Evolutionary conservation across 2,888 invertebrate genomes (phyloP), one percentile per base, ranked within the genome.

Genomic region (Yponomeuta cagnagella): DNA sequence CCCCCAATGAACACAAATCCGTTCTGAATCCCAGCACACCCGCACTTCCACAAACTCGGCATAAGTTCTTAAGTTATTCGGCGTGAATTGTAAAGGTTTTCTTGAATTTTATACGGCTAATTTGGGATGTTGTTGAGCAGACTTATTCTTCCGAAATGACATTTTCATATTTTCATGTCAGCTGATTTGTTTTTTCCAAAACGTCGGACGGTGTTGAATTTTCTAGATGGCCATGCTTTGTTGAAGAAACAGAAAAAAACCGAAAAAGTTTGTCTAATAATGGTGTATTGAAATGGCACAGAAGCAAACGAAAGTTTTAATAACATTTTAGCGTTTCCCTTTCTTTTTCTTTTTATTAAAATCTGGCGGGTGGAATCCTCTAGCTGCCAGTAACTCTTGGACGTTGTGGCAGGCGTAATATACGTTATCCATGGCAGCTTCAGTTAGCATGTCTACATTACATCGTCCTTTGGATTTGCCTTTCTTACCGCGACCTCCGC

Each of bases 391-490:
- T 10, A 98, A 93, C 80, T 98, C 98, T 86, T 97, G 97, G 0
- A 98, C 96, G 82, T 97, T 98, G 81, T 98, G 98, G 76, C 98
- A 98, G 0, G 96, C 97, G 80, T 97, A 97, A 83, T 98, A 98
- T 0, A 98, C 97, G 80, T 98, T 98, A 75, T 97, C 96, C 97
- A 98, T 98, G 0, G 97, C 98, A 2, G 96, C 95, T 77, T 97
- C 97, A 74, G 96, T 97, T 79, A 98, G 95, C 79, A 98, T 96
- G 78, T 98, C 97, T 71, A 96, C 95, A 58, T 95, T 95, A 77
- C 95, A 95, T 77, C 95, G 93, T 4, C 95, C 94, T 78, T 91
- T 91, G 0, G 94, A 93, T 69, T 92, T 94, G 73, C 93, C 93
- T 75, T 93, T 93, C 76, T 93, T 93, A 15, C 86, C 88, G 71